A percentile compares a stretch with the other conserved stretches of the same genome.
Evolutionary conservation across 2,113 vertebrate genomes (phyloP).

Genomic region (Carollia perspicillata): DNA sequence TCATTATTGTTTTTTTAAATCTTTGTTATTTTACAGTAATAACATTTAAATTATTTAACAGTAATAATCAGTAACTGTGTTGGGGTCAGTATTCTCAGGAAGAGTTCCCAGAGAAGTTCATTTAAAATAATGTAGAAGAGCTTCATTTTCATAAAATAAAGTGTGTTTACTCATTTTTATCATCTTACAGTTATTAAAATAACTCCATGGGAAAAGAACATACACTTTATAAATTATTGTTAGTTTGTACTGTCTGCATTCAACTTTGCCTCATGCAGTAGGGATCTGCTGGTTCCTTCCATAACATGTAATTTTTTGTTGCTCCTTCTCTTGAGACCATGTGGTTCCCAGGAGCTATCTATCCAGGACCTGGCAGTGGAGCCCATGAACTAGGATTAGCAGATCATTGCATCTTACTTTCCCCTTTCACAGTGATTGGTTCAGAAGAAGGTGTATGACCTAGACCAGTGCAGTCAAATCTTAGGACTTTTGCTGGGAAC

Average conservation of each 20-base stretch:
- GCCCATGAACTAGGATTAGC: background rate
- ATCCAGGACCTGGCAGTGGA: background rate
- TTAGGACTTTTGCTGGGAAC: background rate
- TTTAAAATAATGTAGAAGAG: background rate
- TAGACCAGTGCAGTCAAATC: background rate
- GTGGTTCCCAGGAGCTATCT: background rate
- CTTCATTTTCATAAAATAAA: slow-evolving; percentile 27
- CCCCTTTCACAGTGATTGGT: background rate
- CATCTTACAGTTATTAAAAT: background rate
- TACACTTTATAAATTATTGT: background rate
- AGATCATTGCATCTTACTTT: background rate
- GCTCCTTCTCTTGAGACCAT: background rate
- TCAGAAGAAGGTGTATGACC: background rate
- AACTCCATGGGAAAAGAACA: background rate
- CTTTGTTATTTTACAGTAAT: background rate
- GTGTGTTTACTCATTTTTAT: background rate
- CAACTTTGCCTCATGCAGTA: background rate
- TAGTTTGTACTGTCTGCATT: background rate
- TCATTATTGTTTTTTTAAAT: background rate
- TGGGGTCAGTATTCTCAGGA: background rate
- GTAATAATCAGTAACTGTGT: background rate
- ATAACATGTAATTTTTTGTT: background rate
- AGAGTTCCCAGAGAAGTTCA: background rate
- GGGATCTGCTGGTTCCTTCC: background rate
- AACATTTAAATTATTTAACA: slow-evolving; percentile 24